A percentile compares a stretch with the other conserved stretches of the same genome.
phyloP scores from a whole-genome alignment of 2,888 invertebrate genomes.

The Torymus tubicola region DNA sequence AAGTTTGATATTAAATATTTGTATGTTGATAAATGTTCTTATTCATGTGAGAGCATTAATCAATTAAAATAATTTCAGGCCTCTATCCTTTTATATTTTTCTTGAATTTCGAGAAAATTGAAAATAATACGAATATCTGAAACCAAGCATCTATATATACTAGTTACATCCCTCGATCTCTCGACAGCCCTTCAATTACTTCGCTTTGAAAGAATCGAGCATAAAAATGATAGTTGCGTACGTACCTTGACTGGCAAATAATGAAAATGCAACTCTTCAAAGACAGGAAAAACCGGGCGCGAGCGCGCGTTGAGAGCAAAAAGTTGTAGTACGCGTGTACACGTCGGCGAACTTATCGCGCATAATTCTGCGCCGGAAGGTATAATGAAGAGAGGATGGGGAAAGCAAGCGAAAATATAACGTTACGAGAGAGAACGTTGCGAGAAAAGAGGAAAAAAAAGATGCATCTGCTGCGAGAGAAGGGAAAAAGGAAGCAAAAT shows the following conservation, averaged over 20 bases:
- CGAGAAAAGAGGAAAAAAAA: not conserved
- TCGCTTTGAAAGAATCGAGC: not conserved
- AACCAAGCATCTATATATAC: too few species aligned
- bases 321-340: not conserved
- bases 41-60: too few species aligned
- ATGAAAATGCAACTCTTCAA: conserved; percentile 13
- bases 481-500: too few species aligned
- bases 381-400: not conserved
- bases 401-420: not conserved
- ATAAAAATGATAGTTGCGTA: too few species aligned
- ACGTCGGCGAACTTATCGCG: conserved; percentile 5
- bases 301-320: not conserved
- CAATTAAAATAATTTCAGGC: too few species aligned
- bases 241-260: not conserved
- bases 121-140: too few species aligned
- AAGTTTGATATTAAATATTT: too few species aligned
- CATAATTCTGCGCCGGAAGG: not conserved
- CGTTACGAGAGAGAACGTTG: not conserved
- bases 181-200: conserved; percentile 15
- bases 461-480: too few species aligned
- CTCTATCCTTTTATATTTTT: too few species aligned
- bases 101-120: too few species aligned
- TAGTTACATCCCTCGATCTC: too few species aligned
- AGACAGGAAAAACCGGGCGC: not conserved
- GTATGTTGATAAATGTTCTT: too few species aligned